A percentile compares a stretch with the other conserved stretches of the same genome.
These are phyloP conservation scores for Eudemis profundana DNA, from an alignment of 2,888 invertebrate species.

Conservation along the genomic window DNA sequence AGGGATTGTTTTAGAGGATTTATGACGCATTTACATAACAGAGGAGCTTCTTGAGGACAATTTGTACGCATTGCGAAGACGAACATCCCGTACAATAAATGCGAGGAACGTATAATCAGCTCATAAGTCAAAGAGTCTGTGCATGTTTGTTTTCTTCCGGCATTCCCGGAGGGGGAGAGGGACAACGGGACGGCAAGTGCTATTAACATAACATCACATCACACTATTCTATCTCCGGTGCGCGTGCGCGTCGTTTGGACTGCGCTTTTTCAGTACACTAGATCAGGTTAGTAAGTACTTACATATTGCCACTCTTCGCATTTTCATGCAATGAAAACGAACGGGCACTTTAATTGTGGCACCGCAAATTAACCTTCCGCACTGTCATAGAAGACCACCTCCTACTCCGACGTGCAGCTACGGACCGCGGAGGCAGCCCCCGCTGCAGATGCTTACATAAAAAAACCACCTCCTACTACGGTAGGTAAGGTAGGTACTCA, in stretches of 20 bases:
- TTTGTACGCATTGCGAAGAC: slow-evolving; percentile 69
- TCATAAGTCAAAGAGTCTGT: slow-evolving; percentile 62
- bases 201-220: slow-evolving; percentile 19
- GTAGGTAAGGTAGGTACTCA: too few species aligned
- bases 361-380: too few species aligned
- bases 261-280: background rate
- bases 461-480: too few species aligned
- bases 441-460: too few species aligned
- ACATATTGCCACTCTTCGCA: too few species aligned
- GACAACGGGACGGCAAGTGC: slow-evolving; percentile 7
- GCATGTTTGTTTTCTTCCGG: slow-evolving; percentile 58
- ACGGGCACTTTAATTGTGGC: too few species aligned
- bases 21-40: slow-evolving; percentile 67
- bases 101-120: slow-evolving; percentile 67
- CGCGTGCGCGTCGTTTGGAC: background rate
- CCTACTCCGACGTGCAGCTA: too few species aligned
- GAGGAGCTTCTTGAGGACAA: slow-evolving; percentile 64
- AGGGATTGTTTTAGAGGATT: slow-evolving; percentile 55
- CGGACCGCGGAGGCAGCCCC: too few species aligned
- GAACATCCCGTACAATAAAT: slow-evolving; percentile 66
- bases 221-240: background rate
- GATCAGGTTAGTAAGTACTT: too few species aligned
- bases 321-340: too few species aligned
- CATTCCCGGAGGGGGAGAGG: slow-evolving; percentile 33
- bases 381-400: too few species aligned